These are phyloP conservation scores for Ptychoptera albimana DNA, from an alignment of 2,888 invertebrate genomes.

Conservation along the genomic window DNA sequence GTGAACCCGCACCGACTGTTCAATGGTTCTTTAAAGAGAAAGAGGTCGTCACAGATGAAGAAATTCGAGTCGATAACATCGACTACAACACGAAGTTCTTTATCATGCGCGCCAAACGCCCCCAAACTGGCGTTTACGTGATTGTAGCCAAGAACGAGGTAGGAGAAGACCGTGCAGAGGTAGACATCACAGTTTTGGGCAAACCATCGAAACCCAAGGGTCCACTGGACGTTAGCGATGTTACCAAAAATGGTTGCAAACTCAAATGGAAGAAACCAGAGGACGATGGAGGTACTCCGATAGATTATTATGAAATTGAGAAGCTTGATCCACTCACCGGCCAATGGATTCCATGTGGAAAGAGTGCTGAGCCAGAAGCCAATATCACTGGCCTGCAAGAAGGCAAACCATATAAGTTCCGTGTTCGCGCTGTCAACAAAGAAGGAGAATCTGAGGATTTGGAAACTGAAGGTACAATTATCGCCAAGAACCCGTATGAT, in stretches of 20 bases:
- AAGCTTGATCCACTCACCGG: slow-evolving; percentile 84
- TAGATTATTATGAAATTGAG: slow-evolving; percentile 93
- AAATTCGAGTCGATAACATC: slow-evolving; percentile 58
- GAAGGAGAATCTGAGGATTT: slow-evolving; percentile 96
- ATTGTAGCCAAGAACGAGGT: slow-evolving; percentile 84
- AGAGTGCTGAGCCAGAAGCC: slow-evolving; percentile 71
- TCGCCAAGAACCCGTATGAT: slow-evolving; percentile 98
- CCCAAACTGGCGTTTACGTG: slow-evolving; percentile 72
- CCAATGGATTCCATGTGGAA: slow-evolving; percentile 85
- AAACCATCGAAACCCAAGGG: slow-evolving; percentile 69
- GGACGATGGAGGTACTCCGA: slow-evolving; percentile 88
- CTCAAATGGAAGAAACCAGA: slow-evolving; percentile 87
- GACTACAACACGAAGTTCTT: slow-evolving; percentile 87
- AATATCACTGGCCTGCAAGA: slow-evolving; percentile 73
- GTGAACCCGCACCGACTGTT: slow-evolving; percentile 86
- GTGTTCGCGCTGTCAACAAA: slow-evolving; percentile 94
- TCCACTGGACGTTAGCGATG: slow-evolving; percentile 72
- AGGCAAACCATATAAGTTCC: slow-evolving; percentile 95
- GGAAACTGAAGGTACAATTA: slow-evolving; percentile 81
- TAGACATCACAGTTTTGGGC: slow-evolving; percentile 76
- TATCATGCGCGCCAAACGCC: slow-evolving; percentile 64
- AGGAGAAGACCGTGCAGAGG: slow-evolving; percentile 80
- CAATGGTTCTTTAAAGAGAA: slow-evolving; percentile 73
- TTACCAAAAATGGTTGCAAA: slow-evolving; percentile 84
- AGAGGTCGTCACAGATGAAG: slow-evolving; percentile 42